Evolutionary conservation across 2,113 vertebrate species (phyloP), one percentile per base, ranked within the genome.

Genomic region (Ginglymostoma cirratum): DNA sequence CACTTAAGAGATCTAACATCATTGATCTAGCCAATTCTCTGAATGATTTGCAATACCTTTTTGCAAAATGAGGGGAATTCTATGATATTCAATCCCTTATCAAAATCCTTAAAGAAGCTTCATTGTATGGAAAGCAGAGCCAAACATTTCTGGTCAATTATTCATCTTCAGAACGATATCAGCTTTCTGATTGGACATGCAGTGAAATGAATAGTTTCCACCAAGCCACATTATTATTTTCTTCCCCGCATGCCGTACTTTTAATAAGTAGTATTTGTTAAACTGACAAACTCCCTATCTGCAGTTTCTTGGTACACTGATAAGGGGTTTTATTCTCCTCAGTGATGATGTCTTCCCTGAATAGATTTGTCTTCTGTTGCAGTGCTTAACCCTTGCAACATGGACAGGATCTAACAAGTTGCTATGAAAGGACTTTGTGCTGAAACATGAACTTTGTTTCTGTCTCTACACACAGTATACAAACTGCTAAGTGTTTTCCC

Each of bases 221-320:
- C 42, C 23, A 6, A 38, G 93, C 66, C 67, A 30, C 38, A 45
- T 45, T 95, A 70, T 72, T 70, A 70, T 95, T 95, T 95, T 94
- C 17, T n/a, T 72, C 48, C 66, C 85, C 52, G 45, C 42, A 48
- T 4, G 69, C 92, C 65, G 38, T 30, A 70, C 66, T 95, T 94
- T 95, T 95, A 70, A 95, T 95, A 95, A 95, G 93, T 42, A 95
- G 42, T 95, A 72, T 95, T 95, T 70, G 93, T 95, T 69, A 95
- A 95, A 95, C 66, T 69, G 89, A 93, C 89, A 93, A 66, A 93
- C 89, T 66, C 55, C 34, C 61, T 67, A 93, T 93, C 93, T 95
- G 21, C 66, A 69, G 65, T 2, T 95, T 72, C 93, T 69, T 72
- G 38, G 38, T 38, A 45, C 24, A 10, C 38, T 30, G 67, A 95